Evolutionary conservation across 2,797 vertebrate genomes (phyloP), one percentile per base, ranked within the genome.

Genomic region (Picus viridis): DNA sequence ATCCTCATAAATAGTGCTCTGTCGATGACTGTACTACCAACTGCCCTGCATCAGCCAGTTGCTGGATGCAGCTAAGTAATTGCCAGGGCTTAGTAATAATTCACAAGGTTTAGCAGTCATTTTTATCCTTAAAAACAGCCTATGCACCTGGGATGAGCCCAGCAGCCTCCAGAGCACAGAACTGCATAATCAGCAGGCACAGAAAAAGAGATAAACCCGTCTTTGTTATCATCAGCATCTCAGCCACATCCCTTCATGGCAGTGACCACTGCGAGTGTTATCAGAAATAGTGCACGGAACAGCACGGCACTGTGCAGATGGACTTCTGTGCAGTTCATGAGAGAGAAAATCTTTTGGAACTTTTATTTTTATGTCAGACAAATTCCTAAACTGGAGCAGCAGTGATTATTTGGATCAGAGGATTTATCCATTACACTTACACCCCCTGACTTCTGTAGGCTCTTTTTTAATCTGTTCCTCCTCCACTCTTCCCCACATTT

Each of bases 301-400:
- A 39, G 15, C 18, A 57, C 22, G 30, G 12, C 16, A 51, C 34
- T 9, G 3, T 4, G 4, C 6, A 64, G 16, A 30, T 7, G 45
- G 22, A 47, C 10, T 24, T 30, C 47, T 32, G 56, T 9, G 63
- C 34, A 47, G 6, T 4, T 36, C 86, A n/a, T 0, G n/a, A 29
- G 32, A 72, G 34, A 77, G 59, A 49, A 41, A 39, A 36, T 36
- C 47, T 43, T 36, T 47, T 8, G 2, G 39, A 84, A 59, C n/a
- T 30, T 54, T 16, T 2, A 0, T 45, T 43, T 72, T 41, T 24
- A 13, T 0, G 0, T 57, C 58, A 54, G 51, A 7, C 12, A 63
- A 47, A 67, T 32, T 68, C 41, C 79, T 77, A 26, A 59, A 67
- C 27, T 3, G 62, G 30, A 89, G 65, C 51, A 83, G 65, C 6